These are phyloP conservation scores for Acholoe squamosa DNA, from an alignment of 2,888 invertebrate species.

Conservation along the genomic window DNA sequence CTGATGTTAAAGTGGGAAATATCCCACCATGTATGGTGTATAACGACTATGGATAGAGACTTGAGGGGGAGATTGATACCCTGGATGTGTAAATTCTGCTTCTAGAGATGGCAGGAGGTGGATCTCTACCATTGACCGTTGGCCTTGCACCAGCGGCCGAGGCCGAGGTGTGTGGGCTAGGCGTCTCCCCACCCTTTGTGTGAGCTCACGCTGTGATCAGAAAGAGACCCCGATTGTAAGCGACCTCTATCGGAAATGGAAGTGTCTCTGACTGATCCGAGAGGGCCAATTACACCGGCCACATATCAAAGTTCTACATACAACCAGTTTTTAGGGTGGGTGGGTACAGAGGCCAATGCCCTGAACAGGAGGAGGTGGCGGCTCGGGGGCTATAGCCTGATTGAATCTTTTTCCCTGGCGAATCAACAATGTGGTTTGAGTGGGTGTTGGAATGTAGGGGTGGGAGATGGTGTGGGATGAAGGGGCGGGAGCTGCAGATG, in stretches of 20 bases:
- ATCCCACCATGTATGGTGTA: no score
- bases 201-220: not conserved
- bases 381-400: not conserved
- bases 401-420: slow-evolving; percentile 28
- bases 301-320: slow-evolving; percentile 4
- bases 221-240: not conserved
- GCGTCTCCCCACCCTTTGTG: not conserved
- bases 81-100: no score
- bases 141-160: no score
- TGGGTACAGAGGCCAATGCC: not conserved
- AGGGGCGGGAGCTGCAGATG: not conserved
- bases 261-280: not conserved
- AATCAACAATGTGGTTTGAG: slow-evolving; percentile 9
- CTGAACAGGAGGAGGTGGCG: not conserved
- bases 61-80: no score
- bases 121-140: no score
- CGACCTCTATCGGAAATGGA: slow-evolving; percentile 26
- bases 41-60: no score
- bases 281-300: not conserved
- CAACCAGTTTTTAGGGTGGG: not conserved
- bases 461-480: not conserved
- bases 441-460: not conserved
- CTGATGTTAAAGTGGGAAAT: no score
- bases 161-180: not conserved
- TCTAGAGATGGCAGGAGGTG: no score